Base-by-base conservation (phyloP, 1,140 invertebrate genomes). In the Ptiloglossa arizonensis region DNA sequence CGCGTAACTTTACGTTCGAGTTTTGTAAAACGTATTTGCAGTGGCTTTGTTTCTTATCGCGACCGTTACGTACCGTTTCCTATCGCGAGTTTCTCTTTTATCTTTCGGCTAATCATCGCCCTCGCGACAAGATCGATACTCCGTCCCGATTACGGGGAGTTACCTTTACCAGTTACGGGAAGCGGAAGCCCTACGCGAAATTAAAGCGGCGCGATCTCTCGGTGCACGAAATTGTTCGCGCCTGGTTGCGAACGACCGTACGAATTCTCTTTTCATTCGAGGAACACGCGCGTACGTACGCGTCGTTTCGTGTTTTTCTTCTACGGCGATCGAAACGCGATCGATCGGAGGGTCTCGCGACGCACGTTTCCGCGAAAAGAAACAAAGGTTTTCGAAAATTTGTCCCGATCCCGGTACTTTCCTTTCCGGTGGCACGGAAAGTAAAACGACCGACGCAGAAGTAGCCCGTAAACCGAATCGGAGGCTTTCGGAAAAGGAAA, bases 61-160 rank as follows among this genome's bases (percentile, higher is more conserved):
- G 32, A 32, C 5, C 22, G 4, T 52, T 38, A 15, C 24, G 19
- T n/a, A n/a, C n/a, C 29, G 60, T n/a, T 6, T 22, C 50, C 59
- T 17, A 63, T 62, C 57, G 44, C 11, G 13, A 15, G 70, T 19
- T n/a, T n/a, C n/a, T n/a, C n/a, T n/a, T 73, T 66, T 74, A 66
- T 74, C 62, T 29, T 22, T 8, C 0, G 1, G 48, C 15, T 38
- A n/a, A 73, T 54, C 17, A 19, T 15, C n/a, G 17, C n/a, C 50
- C 56, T 74, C 27, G 24, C 24, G 60, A 74, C 44, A 66, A 56
- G 50, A 56, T 32, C 24, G 41, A 63, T 32, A n/a, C n/a, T n/a
- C n/a, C n/a, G n/a, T n/a, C n/a, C n/a, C n/a, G n/a, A n/a, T n/a
- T n/a, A n/a, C n/a, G n/a, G n/a, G n/a, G n/a, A n/a, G n/a, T n/a